Conservation (phyloP, 2,888 invertebrate species). For the Apamea monoglypha region DNA sequence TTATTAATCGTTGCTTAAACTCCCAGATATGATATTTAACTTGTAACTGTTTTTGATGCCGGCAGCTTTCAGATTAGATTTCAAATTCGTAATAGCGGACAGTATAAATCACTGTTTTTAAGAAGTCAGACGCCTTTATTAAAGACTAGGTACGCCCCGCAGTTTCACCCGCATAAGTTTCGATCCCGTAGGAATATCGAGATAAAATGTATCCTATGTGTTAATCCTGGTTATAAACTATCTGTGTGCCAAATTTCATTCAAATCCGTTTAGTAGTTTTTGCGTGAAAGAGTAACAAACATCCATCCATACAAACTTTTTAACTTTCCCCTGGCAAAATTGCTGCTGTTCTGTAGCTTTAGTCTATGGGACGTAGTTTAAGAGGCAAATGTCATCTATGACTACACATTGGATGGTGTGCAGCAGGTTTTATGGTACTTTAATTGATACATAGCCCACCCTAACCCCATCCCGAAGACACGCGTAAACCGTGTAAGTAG, state of each 20-base stretch:
- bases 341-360: neutral
- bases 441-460: neutral
- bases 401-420: neutral
- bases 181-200: no score
- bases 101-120: neutral
- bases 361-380: neutral
- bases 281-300: no score
- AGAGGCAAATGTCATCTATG: neutral
- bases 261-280: no score
- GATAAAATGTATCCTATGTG: no score
- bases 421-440: neutral
- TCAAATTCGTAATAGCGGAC: neutral
- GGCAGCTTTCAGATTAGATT: neutral
- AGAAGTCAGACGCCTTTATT: neutral
- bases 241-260: no score
- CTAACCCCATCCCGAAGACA: neutral
- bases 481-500: neutral
- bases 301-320: no score
- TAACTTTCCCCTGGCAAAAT: no score
- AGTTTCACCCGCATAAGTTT: no score
- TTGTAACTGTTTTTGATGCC: constrained; percentile 1
- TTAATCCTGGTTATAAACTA: no score
- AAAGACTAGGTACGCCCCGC: neutral
- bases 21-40: neutral
- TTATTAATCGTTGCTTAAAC: constrained; percentile 2